phyloP scores from a whole-genome alignment of 2,888 invertebrate species.

The Lycaena phlaeas region DNA sequence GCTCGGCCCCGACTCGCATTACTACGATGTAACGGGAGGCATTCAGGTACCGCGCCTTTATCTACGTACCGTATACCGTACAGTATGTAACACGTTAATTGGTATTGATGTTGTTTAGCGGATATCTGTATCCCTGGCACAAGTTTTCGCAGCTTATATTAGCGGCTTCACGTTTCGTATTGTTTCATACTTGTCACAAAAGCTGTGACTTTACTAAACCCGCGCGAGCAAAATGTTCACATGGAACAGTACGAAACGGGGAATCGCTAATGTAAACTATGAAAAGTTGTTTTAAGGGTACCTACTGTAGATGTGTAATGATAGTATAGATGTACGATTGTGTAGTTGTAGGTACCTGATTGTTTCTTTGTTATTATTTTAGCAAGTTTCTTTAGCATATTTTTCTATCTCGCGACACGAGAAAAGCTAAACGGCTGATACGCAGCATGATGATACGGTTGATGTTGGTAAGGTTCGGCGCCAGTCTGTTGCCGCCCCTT shows the following conservation, averaged over 20 bases:
- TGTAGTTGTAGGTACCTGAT: slow-evolving; percentile 51
- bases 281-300: slow-evolving; percentile 6
- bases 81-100: too few species aligned
- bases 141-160: too few species aligned
- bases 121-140: too few species aligned
- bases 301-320: slow-evolving; percentile 4
- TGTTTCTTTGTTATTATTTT: slow-evolving; percentile 37
- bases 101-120: slow-evolving; percentile 20
- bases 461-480: not conserved
- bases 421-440: slow-evolving; percentile 10
- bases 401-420: slow-evolving; percentile 15
- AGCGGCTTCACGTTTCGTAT: too few species aligned
- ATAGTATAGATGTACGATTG: slow-evolving; percentile 9
- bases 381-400: slow-evolving; percentile 17
- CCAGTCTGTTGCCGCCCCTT: not conserved
- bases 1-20: slow-evolving; percentile 68
- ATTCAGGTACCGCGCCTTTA: slow-evolving; percentile 59
- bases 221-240: too few species aligned
- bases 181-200: too few species aligned
- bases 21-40: slow-evolving; percentile 72
- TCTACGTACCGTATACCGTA: slow-evolving; percentile 15
- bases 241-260: too few species aligned
- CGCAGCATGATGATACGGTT: slow-evolving; percentile 20
- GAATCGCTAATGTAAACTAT: too few species aligned
- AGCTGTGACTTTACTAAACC: too few species aligned